Conservation (phyloP, 2,888 invertebrate genomes). For the Eledona agricola region DNA sequence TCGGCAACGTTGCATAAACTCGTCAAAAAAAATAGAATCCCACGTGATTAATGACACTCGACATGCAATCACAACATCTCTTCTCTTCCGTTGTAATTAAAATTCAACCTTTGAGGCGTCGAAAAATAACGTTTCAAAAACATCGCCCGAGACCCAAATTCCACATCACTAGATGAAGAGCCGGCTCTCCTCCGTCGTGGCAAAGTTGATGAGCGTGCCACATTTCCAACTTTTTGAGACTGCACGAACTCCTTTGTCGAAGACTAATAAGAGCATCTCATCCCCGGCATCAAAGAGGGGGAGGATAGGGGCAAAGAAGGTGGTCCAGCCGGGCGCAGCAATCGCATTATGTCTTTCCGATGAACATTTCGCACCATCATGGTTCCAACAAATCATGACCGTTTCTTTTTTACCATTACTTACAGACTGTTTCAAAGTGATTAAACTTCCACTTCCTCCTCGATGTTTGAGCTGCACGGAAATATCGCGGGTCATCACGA, state of each 20-base stretch:
- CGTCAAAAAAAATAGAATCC: too few relatives aligned
- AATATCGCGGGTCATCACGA: slow-evolving; percentile 26
- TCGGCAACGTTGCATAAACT: slow-evolving; percentile 12
- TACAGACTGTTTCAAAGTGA: slow-evolving; percentile 15
- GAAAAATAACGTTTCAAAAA: too few relatives aligned
- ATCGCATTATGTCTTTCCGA: slow-evolving; percentile 10
- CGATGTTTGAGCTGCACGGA: slow-evolving; percentile 15
- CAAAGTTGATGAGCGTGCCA: slow-evolving; percentile 11
- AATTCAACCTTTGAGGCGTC: too few relatives aligned
- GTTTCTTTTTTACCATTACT: slow-evolving; percentile 25
- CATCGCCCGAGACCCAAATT: too few relatives aligned
- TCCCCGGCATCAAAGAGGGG: slow-evolving; percentile 5
- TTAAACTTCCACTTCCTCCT: slow-evolving; percentile 12
- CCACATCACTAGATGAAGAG: too few relatives aligned
- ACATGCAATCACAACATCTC: too few relatives aligned
- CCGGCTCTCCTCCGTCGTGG: too few relatives aligned
- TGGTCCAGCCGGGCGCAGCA: slow-evolving; percentile 3
- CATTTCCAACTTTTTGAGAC: slow-evolving; percentile 1
- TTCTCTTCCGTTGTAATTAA: too few relatives aligned
- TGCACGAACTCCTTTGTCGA: slow-evolving; percentile 18
- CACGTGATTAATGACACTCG: too few relatives aligned
- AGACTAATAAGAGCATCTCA: slow-evolving; percentile 11
- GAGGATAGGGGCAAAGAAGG: slow-evolving; percentile 12
- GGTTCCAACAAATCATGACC: slow-evolving; percentile 18
- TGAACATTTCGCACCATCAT: slow-evolving; percentile 16